Evolutionary conservation across 2,888 invertebrate genomes (phyloP), one percentile per base, ranked within the genome.

Genomic region (Andrena bucephala): DNA sequence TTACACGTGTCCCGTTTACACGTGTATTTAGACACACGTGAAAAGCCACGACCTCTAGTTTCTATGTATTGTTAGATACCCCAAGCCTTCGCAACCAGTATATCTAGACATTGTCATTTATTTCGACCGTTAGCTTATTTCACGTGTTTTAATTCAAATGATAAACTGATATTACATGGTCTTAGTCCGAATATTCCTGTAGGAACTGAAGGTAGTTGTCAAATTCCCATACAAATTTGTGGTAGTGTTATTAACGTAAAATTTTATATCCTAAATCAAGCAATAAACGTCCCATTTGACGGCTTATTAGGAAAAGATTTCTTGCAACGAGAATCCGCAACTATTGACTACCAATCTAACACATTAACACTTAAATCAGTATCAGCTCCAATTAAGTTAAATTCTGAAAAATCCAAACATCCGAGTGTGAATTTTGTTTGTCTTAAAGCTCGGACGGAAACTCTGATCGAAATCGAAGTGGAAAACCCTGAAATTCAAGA

Each of bases 241-340:
- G n/a, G 48, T 48, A 6, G 3, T 0, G 13, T 13, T 0, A 50
- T 72, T 2, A 0, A 24, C 2, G n/a, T 2, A 0, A 63, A 62
- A 52, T 72, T 72, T 16, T 29, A 69, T 24, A 54, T 69, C 5
- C 33, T 36, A 10, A 36, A 36, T 36, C 36, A 36, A 36, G 10
- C 36, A 36, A 36, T 36, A 36, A 10, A 36, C 68, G 62, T 71
- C 50, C 62, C 71, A 4, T 48, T 71, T 13, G 71, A 62, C 60
- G 60, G 71, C 71, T 74, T 74, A 6, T 8, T 74, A 29, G 73
- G 73, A 29, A 65, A 67, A 4, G 66, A 74, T 66, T 33, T 73
- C 29, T 29, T 73, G 63, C 27, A 73, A 0, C 4, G 0, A 29
- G 54, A 65, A 65, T 65, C 57, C 8, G 73, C 66, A 6, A 66